Base-by-base conservation (phyloP, 2,888 invertebrate species). In the Cheilosia vernalis region DNA sequence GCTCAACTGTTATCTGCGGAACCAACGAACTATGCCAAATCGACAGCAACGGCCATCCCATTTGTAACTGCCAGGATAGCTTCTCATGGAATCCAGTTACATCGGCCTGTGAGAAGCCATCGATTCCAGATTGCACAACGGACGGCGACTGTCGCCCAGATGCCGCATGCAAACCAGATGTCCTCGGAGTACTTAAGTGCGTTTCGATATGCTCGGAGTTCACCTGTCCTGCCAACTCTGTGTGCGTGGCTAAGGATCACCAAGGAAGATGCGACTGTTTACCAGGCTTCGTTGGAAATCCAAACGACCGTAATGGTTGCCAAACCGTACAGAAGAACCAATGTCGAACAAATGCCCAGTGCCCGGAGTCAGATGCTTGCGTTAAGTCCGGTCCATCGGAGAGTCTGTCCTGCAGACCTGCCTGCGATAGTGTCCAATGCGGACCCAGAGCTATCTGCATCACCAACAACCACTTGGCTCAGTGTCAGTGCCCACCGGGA, bases 301-400 rank as follows among this genome's bases (percentile, higher is more conserved):
- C 98, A 19, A 97, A 97, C 89, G 96, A 97, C 90, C 94, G 98
- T 27, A 95, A 95, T 87, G 98, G 98, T n/a, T 98, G 98, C 89
- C 94, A 94, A 88, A 94, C 94, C 15, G 91, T 95, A 1, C 93
- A 94, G 17, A 95, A 95, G 90, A 95, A 97, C 89, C 94, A 95
- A 90, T 98, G 98, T 89, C 93, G 93, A 15, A 95, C 95, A 51
- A 96, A 97, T 91, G 95, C 95, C 40, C 96, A 97, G 90, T 98
- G 98, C 89, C 93, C 95, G 37, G 97, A 97, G 92, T 95, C 95
- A 87, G 96, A 97, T 90, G 94, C 95, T 17, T 98, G 98, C 90
- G 94, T 94, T 89, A 93, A 93, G 88, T 92, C 94, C 56, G 93
- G 93, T 4, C 88, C 91, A 1, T 93, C 93, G 9, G 94, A 94